Base-by-base conservation (phyloP, 1,140 invertebrate species). In the Drosophila guanche region DNA sequence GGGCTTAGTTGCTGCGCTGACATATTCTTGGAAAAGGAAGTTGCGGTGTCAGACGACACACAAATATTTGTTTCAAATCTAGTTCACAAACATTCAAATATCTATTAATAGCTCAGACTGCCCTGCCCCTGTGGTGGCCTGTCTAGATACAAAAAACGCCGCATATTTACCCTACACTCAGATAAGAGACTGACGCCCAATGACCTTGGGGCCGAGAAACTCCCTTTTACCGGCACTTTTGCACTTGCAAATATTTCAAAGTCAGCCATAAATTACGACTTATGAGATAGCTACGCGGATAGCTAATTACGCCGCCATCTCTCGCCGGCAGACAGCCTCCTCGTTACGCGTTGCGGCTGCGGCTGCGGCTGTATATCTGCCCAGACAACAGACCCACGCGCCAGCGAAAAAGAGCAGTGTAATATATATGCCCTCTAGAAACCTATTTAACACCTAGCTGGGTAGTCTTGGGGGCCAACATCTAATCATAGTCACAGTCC, bases 11-110 rank as follows among this genome's bases (percentile, higher is more conserved):
- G 20, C 41, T 52, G 65, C 40, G 52, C 27, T 52, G 10, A 22
- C 2, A 37, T 4, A 5, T 47, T 69, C 58, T 60, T 50, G 29
- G 47, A 29, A 54, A 33, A 27, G 43, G 12, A 25, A 7, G 33
- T 42, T 33, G 20, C 51, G 0, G 5, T 55, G 33, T 63, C 37
- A 58, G 29, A 41, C 22, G 7, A 20, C 22, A 2, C 0, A 0
- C 29, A 74, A 74, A 65, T 74, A 74, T 74, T 74, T 65, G 33
- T 2, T 8, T 3, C 0, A 20, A 48, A 65, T 65, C 70, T 74
- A 74, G 70, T 56, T 65, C 69, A 74, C 53, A 74, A 65, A 66
- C 55, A 65, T 58, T 33, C 29, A 4, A 2, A 23, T 8, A 27
- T 12, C 52, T 74, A 74, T 74, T 65, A 57, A 74, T 74, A 74